Evolutionary conservation across 2,888 invertebrate species (phyloP).

Genomic region (Tipula unca): DNA sequence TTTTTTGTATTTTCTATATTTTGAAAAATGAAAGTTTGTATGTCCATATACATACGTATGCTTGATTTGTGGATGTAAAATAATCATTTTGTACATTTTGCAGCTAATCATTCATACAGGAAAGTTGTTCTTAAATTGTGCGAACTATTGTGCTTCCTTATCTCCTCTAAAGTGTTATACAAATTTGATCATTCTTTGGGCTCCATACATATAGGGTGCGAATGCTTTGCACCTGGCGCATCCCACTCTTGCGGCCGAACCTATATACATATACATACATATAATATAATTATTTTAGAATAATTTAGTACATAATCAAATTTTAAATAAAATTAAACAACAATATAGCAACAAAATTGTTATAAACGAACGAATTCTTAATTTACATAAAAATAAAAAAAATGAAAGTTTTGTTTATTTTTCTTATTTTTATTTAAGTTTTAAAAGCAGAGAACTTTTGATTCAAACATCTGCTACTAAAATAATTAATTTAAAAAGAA

Average conservation of each 20-base stretch:
- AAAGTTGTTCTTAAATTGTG: no score
- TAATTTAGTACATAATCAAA: background rate
- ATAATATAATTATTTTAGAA: background rate
- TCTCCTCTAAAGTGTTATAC: no score
- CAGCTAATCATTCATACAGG: background rate
- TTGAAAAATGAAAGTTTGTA: background rate
- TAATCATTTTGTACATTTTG: background rate
- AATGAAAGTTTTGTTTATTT: background rate
- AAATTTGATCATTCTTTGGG: no score
- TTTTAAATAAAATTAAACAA: background rate
- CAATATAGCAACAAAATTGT: background rate
- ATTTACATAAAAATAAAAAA: slow-evolving; percentile 8
- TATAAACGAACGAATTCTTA: background rate
- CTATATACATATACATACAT: background rate
- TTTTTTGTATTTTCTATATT: background rate
- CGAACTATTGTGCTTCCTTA: no score
- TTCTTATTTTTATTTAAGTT: background rate
- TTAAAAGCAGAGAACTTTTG: background rate
- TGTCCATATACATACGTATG: background rate
- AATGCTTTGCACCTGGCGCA: no score
- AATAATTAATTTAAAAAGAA: slow-evolving; percentile 2
- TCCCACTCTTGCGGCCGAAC: no score
- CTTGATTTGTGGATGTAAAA: background rate
- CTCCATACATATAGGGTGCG: no score
- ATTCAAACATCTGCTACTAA: slow-evolving; percentile 8